Percentiles rank a stretch among this genome's conserved stretches.
Conservation (phyloP, 2,113 vertebrate species). For the Colossoma macropomum region DNA sequence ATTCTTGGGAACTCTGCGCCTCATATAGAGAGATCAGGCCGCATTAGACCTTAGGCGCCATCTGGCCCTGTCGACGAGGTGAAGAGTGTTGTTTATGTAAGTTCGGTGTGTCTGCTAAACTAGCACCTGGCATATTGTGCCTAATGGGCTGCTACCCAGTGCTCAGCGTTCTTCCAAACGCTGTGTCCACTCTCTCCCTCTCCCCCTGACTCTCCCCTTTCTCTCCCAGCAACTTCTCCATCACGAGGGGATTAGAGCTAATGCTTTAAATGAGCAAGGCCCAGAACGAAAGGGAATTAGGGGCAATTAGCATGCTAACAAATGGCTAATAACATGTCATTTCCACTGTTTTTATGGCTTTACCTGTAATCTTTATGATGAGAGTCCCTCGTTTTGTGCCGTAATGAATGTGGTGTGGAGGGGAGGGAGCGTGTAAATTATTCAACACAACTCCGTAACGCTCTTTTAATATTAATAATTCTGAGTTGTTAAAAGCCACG, state of each 20-base stretch:
- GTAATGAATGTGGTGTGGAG: conserved; percentile 50
- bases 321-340: conserved; percentile 74
- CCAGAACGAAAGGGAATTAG: conserved; percentile 79
- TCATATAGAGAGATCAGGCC: not conserved
- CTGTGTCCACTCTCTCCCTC: conserved; percentile 62
- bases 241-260: conserved; percentile 77
- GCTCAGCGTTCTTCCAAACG: conserved; percentile 59
- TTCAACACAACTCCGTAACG: conserved; percentile 52
- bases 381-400: conserved; percentile 59
- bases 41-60: not conserved
- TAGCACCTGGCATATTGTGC: conserved; percentile 19
- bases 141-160: conserved; percentile 36
- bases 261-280: conserved; percentile 74
- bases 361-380: conserved; percentile 70
- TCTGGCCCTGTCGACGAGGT: conserved; percentile 24
- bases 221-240: conserved; percentile 71
- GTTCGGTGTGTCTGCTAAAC: not conserved
- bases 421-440: conserved; percentile 47
- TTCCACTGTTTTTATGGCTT: conserved; percentile 72
- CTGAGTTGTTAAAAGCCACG: conserved; percentile 59
- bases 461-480: conserved; percentile 61
- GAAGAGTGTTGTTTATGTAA: conserved; percentile 15
- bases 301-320: conserved; percentile 77
- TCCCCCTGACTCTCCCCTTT: conserved; percentile 47
- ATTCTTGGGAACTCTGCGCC: conserved; percentile 17